Evolutionary conservation across 2,888 invertebrate species (phyloP), one percentile per base, ranked within the genome.

Genomic region (Pemphredon lugubris): DNA sequence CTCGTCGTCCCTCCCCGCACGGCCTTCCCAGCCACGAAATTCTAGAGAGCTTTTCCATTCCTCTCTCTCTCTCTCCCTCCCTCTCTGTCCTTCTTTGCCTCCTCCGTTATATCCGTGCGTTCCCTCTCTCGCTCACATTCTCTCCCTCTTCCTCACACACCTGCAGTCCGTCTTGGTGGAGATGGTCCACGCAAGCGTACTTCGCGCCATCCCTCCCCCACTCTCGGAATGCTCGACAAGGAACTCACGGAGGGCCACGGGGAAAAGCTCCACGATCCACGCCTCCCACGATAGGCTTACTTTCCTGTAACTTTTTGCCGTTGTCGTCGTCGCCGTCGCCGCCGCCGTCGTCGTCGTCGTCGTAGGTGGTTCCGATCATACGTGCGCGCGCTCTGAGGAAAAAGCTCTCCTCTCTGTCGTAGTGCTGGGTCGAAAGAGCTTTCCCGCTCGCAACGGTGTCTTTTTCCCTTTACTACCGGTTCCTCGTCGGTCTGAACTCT

Each of bases 261-360:
- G 66, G 76, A 75, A 81, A 83, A 83, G 83, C 84, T 80, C 81
- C 84, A 55, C 80, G 80, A 79, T 86, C 86, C 86, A 86, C 86
- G 86, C 86, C 85, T 86, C 84, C 85, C 74, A 76, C 79, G 82
- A 82, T 85, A 85, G 84, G 86, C 85, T 85, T 80, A 81, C 81
- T 79, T 78, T 78, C 72, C 64, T 66, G 57, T 61, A 78, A 80
- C 78, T 80, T 80, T 78, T 80, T 80, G 67, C 51, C 66, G 65
- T 58, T 55, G 66, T 73, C 59, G 37, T 69, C 66, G 66, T 60
- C 70, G 58, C 55, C 78, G 54, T 42, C 60, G 34, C 42, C 42
- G 51, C 26, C 40, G 60, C 34, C 40, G 26, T 3, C 66, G 65
- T 58, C 57, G 75, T 65, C 74, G 70, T 58, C 71, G 72, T 69